Conservation (phyloP, 2,113 vertebrate genomes). For the Myotis yumanensis region DNA sequence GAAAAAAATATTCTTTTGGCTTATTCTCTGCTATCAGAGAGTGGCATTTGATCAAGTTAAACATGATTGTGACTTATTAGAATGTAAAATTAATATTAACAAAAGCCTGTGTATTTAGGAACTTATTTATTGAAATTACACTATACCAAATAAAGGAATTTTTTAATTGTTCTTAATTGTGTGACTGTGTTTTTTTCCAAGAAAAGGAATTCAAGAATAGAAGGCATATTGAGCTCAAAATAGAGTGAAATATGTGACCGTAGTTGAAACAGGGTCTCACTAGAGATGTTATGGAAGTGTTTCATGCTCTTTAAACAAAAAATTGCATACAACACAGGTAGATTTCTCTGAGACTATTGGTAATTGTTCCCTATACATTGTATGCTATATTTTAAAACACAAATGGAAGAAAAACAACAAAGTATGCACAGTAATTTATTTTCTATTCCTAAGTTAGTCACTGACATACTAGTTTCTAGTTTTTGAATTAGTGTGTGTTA, state of each 20-base stretch:
- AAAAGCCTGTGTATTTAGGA: constrained; percentile 12
- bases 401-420: neutral
- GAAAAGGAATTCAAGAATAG: constrained; percentile 13
- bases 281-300: neutral
- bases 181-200: neutral
- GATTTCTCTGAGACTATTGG: constrained; percentile 25
- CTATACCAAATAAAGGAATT: neutral
- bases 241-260: neutral
- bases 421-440: constrained; percentile 9
- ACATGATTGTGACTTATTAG: constrained; percentile 23
- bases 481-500: constrained; percentile 53
- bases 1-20: neutral
- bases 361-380: constrained; percentile 17
- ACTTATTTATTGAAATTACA: constrained; percentile 36
- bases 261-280: constrained; percentile 13
- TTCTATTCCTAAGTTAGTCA: neutral
- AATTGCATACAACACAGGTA: neutral
- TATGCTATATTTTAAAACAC: constrained; percentile 29
- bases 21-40: constrained; percentile 31
- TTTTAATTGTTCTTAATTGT: constrained; percentile 36
- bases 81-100: constrained; percentile 46
- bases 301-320: constrained; percentile 30
- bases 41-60: constrained; percentile 32
- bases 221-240: constrained; percentile 28
- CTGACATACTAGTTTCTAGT: neutral